Evolutionary conservation across 53 echinoderm and acorn worm species (phyloP).

Genomic region (Stichopus horrens): DNA sequence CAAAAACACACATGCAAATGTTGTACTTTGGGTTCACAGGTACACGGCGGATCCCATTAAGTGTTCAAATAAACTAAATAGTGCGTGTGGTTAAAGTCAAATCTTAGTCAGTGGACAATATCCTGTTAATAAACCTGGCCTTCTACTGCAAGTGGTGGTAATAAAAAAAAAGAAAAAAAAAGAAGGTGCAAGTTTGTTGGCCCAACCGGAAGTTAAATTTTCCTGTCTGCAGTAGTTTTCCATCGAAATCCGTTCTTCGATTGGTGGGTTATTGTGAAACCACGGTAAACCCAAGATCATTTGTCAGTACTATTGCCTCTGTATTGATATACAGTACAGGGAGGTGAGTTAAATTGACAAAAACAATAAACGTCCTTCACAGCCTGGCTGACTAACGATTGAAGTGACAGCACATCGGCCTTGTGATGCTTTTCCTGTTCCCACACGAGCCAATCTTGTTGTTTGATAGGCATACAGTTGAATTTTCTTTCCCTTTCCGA

Average conservation of each 20-base stretch:
- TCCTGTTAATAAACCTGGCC: not conserved
- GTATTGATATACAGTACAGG: not conserved
- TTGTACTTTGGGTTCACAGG: too few relatives aligned
- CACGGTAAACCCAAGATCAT: not conserved
- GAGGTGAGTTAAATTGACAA: too few relatives aligned
- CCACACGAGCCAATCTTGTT: too few relatives aligned
- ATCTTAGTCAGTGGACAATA: not conserved
- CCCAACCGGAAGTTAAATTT: conserved; percentile 29
- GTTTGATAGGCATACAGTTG: too few relatives aligned
- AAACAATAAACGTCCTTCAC: not conserved
- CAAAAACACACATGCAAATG: too few relatives aligned
- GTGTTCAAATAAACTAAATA: not conserved
- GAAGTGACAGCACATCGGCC: not conserved
- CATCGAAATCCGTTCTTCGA: not conserved
- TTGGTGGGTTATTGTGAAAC: not conserved
- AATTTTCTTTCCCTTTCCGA: too few relatives aligned
- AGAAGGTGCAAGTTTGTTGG: not conserved
- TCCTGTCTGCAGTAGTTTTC: not conserved
- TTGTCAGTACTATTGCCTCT: not conserved
- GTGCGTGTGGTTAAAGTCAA: not conserved
- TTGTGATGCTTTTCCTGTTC: too few relatives aligned
- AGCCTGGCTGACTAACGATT: not conserved
- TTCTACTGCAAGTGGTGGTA: not conserved
- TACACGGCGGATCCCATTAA: too few relatives aligned
- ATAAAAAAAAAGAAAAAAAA: not conserved